Evolutionary conservation across 2,113 vertebrate genomes (phyloP).

Genomic region (Pygoscelis antarcticus): DNA sequence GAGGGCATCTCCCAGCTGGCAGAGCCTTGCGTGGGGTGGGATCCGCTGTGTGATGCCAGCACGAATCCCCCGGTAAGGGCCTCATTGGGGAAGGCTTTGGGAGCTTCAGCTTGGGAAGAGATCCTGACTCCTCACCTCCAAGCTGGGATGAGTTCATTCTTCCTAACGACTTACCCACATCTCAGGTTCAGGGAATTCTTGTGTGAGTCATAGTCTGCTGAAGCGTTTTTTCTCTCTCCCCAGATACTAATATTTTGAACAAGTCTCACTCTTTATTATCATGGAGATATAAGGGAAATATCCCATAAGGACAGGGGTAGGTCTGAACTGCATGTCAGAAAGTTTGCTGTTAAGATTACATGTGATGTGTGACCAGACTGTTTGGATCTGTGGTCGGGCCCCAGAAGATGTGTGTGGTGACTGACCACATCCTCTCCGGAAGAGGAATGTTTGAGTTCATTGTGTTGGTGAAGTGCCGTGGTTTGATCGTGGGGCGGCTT

Average conservation of each 20-base stretch:
- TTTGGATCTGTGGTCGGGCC: conserved; percentile 16
- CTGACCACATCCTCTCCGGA: conserved; percentile 53
- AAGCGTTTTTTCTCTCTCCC: conserved; percentile 5
- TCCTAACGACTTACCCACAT: neutral
- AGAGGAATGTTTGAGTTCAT: conserved; percentile 28
- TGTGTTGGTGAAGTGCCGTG: neutral
- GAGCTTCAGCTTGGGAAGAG: neutral
- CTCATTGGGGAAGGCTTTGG: neutral
- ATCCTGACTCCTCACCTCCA: neutral
- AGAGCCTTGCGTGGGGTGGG: neutral
- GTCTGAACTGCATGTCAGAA: conserved; percentile 5
- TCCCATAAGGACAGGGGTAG: neutral
- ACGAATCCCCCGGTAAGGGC: neutral
- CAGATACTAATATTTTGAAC: conserved; percentile 27
- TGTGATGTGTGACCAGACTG: conserved; percentile 44
- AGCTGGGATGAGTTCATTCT: conserved; percentile 44
- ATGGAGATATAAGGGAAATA: neutral
- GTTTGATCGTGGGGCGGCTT: neutral
- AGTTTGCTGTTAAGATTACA: conserved; percentile 24
- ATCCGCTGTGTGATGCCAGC: neutral
- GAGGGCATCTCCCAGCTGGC: neutral
- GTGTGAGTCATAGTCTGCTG: conserved; percentile 31
- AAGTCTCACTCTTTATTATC: conserved; percentile 37
- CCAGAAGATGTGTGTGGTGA: conserved; percentile 51
- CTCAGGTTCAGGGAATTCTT: conserved; percentile 35